phyloP scores from a whole-genome alignment of 1,140 invertebrate species.

The Sweltsa coloradensis region DNA sequence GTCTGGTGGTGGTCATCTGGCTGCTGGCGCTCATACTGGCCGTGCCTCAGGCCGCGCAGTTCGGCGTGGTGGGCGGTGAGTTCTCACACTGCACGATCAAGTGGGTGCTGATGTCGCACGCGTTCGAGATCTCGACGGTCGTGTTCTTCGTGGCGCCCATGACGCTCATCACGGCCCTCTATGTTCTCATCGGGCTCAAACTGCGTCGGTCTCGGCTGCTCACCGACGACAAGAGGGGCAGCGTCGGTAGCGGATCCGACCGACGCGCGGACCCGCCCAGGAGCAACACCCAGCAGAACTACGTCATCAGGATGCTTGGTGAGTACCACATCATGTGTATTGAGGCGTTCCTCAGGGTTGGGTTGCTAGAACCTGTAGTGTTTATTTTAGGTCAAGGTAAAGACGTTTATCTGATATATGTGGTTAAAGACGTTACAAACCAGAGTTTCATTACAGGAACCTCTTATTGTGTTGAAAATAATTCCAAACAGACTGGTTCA shows the following conservation, averaged over 20 bases:
- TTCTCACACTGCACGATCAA: slow-evolving; percentile 17
- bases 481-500: no score
- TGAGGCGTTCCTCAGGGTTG: no score
- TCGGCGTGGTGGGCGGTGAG: slow-evolving; percentile 19
- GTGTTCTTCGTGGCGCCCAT: slow-evolving; percentile 78
- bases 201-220: slow-evolving; percentile 47
- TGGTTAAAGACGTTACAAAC: no score
- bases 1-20: slow-evolving; percentile 37
- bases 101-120: slow-evolving; percentile 48
- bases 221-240: slow-evolving; percentile 20
- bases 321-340: slow-evolving; percentile 27
- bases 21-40: slow-evolving; percentile 30
- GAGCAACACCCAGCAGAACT: slow-evolving; percentile 34
- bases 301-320: slow-evolving; percentile 55
- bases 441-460: no score
- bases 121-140: slow-evolving; percentile 72
- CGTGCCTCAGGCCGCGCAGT: slow-evolving; percentile 30
- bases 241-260: slow-evolving; percentile 6
- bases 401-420: no score
- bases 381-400: no score
- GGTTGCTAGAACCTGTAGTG: no score
- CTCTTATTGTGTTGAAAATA: no score
- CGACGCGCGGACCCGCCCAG: slow-evolving; percentile 15
- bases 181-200: slow-evolving; percentile 68
- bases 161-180: slow-evolving; percentile 71